Percentiles rank a stretch among this genome's conserved stretches.
Evolutionary conservation across 2,888 invertebrate genomes (phyloP).

Genomic region (Diarsia mendica): DNA sequence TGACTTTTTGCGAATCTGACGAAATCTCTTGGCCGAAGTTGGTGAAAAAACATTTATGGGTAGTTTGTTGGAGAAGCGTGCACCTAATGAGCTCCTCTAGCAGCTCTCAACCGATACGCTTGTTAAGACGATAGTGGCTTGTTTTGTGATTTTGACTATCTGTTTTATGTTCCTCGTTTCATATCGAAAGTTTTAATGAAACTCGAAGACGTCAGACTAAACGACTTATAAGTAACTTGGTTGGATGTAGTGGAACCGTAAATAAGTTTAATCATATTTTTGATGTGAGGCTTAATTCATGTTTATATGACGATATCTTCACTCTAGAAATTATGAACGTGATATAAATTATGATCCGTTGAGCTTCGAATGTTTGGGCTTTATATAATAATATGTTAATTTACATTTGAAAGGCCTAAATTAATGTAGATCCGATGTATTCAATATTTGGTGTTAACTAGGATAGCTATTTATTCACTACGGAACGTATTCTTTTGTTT

Average conservation of each 20-base stretch:
- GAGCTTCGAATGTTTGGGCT: slow-evolving; percentile 30
- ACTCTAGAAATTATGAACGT: slow-evolving; percentile 3
- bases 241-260: slow-evolving; percentile 43
- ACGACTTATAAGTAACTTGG: slow-evolving; percentile 37
- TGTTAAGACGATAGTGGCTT: slow-evolving; percentile 50
- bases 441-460: slow-evolving; percentile 51
- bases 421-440: slow-evolving; percentile 53
- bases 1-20: slow-evolving; percentile 83
- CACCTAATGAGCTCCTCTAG: slow-evolving; percentile 66
- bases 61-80: slow-evolving; percentile 70
- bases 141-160: slow-evolving; percentile 54
- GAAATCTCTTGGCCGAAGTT: slow-evolving; percentile 82
- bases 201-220: slow-evolving; percentile 40
- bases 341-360: slow-evolving; percentile 40
- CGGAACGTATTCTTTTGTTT: slow-evolving; percentile 37
- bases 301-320: slow-evolving; percentile 12
- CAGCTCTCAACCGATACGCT: slow-evolving; percentile 53
- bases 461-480: slow-evolving; percentile 25
- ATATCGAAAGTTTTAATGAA: slow-evolving; percentile 64
- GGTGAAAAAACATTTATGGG: slow-evolving; percentile 79
- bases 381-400: slow-evolving; percentile 54
- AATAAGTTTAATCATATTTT: slow-evolving; percentile 62
- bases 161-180: slow-evolving; percentile 53
- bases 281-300: slow-evolving; percentile 33
- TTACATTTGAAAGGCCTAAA: slow-evolving; percentile 53